These are phyloP conservation scores for Gonatopus flavifemur DNA, from an alignment of 1,140 invertebrate species.

Conservation along the genomic window DNA sequence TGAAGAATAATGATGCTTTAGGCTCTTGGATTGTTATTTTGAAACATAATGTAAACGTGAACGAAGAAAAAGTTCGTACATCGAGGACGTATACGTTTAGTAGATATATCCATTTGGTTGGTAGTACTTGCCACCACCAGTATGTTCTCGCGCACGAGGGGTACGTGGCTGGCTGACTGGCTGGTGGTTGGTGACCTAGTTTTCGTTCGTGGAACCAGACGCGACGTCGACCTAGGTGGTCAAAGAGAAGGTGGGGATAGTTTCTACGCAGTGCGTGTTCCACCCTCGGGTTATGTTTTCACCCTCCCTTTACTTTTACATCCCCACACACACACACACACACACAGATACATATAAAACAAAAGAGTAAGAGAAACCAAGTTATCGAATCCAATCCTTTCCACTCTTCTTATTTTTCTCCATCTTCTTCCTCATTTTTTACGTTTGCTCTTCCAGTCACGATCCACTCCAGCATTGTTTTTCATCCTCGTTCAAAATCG, in stretches of 20 bases:
- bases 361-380: not conserved
- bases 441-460: too few species aligned
- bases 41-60: too few species aligned
- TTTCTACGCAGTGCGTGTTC: conserved; percentile 39
- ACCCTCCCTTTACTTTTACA: not conserved
- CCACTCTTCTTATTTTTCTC: not conserved
- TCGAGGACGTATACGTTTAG: too few species aligned
- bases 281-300: conserved; percentile 13
- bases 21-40: too few species aligned
- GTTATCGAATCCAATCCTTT: not conserved
- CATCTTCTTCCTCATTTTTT: not conserved
- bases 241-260: conserved; percentile 3
- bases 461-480: too few species aligned
- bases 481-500: too few species aligned
- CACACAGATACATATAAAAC: too few species aligned
- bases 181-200: conserved; percentile 37
- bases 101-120: too few species aligned
- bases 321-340: not conserved
- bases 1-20: too few species aligned
- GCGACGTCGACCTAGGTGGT: conserved; percentile 23
- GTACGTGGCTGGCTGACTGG: conserved; percentile 21
- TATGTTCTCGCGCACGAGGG: conserved; percentile 21
- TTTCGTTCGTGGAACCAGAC: conserved; percentile 36
- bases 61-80: too few species aligned
- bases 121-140: too few species aligned